phyloP scores from a whole-genome alignment of 1,140 invertebrate species.

The Venustaconcha ellipsiformis region DNA sequence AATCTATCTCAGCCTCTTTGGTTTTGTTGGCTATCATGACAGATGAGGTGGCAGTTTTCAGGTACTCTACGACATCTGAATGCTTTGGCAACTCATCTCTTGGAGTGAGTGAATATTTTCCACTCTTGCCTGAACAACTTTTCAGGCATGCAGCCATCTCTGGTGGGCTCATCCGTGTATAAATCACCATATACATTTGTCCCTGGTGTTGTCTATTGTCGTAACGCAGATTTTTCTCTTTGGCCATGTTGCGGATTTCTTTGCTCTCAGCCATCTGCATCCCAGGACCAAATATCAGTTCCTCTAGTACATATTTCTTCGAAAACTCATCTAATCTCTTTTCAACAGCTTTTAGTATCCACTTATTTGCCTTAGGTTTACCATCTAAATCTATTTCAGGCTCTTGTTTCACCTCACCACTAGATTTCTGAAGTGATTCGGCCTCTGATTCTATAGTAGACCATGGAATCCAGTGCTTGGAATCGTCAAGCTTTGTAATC shows the following conservation, averaged over 20 bases:
- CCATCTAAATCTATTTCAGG: background rate
- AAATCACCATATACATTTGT: conserved; percentile 38
- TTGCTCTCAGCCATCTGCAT: background rate
- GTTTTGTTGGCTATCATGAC: too few species aligned
- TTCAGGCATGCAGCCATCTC: conserved; percentile 33
- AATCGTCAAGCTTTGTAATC: conserved; percentile 35
- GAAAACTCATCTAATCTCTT: conserved; percentile 27
- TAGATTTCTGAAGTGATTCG: conserved; percentile 4
- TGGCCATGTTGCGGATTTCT: conserved; percentile 18
- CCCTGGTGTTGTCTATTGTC: conserved; percentile 40
- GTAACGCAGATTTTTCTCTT: conserved; percentile 23
- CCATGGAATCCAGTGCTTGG: conserved; percentile 32
- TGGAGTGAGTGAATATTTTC: conserved; percentile 36
- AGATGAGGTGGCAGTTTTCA: too few species aligned
- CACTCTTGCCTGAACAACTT: conserved; percentile 21
- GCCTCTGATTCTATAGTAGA: conserved; percentile 19
- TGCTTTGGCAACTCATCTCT: conserved; percentile 31
- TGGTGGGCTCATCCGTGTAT: conserved; percentile 33
- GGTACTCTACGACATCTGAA: conserved; percentile 12
- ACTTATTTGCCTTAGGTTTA: conserved; percentile 26
- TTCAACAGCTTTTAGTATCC: conserved; percentile 31
- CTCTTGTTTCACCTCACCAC: conserved; percentile 2
- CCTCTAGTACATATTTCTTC: conserved; percentile 29
- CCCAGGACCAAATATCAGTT: conserved; percentile 43
- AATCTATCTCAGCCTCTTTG: too few species aligned